Percentiles rank a stretch among this genome's conserved stretches.
phyloP scores from a whole-genome alignment of 2,113 vertebrate genomes.

The Gavialis gangeticus region DNA sequence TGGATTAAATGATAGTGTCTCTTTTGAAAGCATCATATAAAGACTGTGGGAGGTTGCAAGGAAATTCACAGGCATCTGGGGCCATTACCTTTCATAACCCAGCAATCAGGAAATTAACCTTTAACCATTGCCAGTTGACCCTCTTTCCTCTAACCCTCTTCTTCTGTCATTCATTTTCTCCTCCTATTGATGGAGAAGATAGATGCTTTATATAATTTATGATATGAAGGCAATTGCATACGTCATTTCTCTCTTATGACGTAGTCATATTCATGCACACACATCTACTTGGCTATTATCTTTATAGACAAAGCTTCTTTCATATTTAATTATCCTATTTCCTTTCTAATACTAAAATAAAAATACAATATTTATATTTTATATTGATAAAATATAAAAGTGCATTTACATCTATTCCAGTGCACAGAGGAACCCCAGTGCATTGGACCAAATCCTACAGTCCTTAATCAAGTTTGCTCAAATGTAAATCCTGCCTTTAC shows the following conservation, averaged over 20 bases:
- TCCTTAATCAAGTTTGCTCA: not conserved
- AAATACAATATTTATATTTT: not conserved
- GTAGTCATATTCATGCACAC: not conserved
- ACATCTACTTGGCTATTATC: not conserved
- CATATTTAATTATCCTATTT: constrained; percentile 4
- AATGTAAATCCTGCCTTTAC: not conserved
- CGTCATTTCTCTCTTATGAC: not conserved
- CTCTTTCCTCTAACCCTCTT: constrained; percentile 46
- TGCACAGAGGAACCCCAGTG: not conserved
- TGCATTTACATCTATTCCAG: not conserved
- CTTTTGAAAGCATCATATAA: not conserved
- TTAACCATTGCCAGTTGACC: constrained; percentile 51
- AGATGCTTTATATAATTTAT: constrained; percentile 19
- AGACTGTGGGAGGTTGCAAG: not conserved
- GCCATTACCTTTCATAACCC: constrained; percentile 65
- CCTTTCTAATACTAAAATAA: not conserved
- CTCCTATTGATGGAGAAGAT: constrained; percentile 34
- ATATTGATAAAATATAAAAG: not conserved
- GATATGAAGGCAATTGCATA: not conserved
- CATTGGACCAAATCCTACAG: not conserved
- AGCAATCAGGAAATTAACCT: constrained; percentile 63
- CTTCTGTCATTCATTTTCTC: constrained; percentile 51
- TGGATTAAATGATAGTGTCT: constrained; percentile 44
- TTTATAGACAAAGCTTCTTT: not conserved
- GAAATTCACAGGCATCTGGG: constrained; percentile 52